These are phyloP conservation scores for Umimayanthus chanpuru DNA, from an alignment of 92 coral and sea anemone genomes.

Conservation along the genomic window DNA sequence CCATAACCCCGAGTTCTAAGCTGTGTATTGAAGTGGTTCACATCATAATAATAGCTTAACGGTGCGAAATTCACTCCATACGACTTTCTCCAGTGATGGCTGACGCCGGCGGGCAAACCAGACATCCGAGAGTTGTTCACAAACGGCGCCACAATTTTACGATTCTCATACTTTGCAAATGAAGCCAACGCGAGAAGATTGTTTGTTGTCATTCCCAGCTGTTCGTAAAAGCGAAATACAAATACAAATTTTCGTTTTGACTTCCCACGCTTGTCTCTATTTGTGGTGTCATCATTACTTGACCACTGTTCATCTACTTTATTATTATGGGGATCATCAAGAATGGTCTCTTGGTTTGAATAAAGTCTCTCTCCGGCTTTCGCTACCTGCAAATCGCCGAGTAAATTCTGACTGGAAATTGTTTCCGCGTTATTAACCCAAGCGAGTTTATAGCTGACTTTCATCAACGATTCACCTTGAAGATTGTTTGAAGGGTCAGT, in stretches of 20 bases:
- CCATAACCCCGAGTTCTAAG: constrained; percentile 79
- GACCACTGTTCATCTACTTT: constrained; percentile 22
- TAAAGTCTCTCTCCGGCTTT: constrained; percentile 10
- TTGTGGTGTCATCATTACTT: constrained; percentile 14
- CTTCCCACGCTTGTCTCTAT: constrained; percentile 36
- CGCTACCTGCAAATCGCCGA: constrained; percentile 19
- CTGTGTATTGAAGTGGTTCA: constrained; percentile 64
- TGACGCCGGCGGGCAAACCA: constrained; percentile 86
- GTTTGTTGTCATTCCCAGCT: constrained; percentile 92
- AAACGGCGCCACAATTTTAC: constrained; percentile 88
- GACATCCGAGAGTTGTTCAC: constrained; percentile 98
- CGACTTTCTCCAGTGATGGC: constrained; percentile 71
- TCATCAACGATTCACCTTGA: constrained; percentile 35
- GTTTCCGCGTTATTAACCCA: constrained; percentile 28
- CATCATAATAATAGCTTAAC: constrained; percentile 76
- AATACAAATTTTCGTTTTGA: constrained; percentile 74
- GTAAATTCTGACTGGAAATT: constrained; percentile 26
- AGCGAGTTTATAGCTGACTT: constrained; percentile 32
- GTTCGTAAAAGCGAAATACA: constrained; percentile 98
- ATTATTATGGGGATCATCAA: constrained; percentile 31
- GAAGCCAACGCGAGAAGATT: constrained; percentile 89
- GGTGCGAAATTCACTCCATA: constrained; percentile 64
- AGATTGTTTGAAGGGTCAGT: constrained; percentile 29
- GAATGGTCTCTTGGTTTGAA: constrained; percentile 8
- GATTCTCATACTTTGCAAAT: constrained; percentile 79